Conservation (phyloP, 2,113 vertebrate species). For the Beaufortia kweichowensis region DNA sequence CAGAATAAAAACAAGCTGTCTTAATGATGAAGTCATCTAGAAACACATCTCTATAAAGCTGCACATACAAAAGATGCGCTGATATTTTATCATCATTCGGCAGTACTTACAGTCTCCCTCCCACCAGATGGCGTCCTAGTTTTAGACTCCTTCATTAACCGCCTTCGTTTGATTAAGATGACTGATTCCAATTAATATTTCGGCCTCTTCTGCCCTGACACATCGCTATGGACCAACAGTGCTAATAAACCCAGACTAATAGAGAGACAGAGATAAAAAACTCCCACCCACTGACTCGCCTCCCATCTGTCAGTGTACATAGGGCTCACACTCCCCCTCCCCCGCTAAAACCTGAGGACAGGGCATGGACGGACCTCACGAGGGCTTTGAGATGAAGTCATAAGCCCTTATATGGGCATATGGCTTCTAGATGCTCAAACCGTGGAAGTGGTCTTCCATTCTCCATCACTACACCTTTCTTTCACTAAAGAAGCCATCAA, state of each 20-base stretch:
- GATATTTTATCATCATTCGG: constrained; percentile 20
- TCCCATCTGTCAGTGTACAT: constrained; percentile 57
- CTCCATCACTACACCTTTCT: constrained; percentile 21
- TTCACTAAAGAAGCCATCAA: constrained; percentile 17
- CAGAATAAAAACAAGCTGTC: constrained; percentile 8
- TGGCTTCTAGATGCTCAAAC: constrained; percentile 27
- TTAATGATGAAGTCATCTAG: constrained; percentile 19
- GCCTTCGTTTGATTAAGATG: constrained; percentile 1
- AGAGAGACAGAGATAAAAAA: constrained; percentile 14
- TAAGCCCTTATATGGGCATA: constrained; percentile 59
- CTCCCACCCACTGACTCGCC: constrained; percentile 26
- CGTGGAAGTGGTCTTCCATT: constrained; percentile 48
- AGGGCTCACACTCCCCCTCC: constrained; percentile 42
- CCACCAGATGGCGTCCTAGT: not conserved
- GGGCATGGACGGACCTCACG: constrained; percentile 40
- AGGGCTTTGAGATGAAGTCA: constrained; percentile 38
- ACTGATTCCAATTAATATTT: constrained; percentile 9
- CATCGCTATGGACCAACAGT: not conserved
- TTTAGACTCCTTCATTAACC: not conserved
- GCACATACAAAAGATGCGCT: not conserved
- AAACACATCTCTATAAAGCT: not conserved
- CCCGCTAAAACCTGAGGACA: constrained; percentile 35
- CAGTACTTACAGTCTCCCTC: constrained; percentile 15
- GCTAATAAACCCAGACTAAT: constrained; percentile 15
- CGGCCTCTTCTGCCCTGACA: not conserved